Evolutionary conservation across 2,113 vertebrate genomes (phyloP).

Genomic region (Cisticola juncidis): DNA sequence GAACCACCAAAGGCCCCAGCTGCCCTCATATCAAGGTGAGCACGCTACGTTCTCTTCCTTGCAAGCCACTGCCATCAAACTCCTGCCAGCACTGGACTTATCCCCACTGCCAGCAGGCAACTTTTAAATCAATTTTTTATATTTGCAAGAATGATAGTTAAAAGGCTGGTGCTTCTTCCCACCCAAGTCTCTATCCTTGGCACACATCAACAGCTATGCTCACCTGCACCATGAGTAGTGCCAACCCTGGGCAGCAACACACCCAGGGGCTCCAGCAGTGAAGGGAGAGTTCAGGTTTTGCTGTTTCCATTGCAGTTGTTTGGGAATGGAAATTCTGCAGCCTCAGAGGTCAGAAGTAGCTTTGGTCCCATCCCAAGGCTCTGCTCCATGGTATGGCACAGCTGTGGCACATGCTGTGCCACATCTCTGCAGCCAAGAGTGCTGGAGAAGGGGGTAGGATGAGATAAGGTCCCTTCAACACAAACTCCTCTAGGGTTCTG

Average conservation of each 20-base stretch:
- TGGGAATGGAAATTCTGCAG: not conserved
- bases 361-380: not conserved
- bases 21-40: fast-evolving
- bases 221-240: fast-evolving
- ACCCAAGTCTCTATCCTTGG: not conserved
- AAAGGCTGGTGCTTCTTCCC: not conserved
- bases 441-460: not conserved
- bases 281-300: not conserved
- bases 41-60: not conserved
- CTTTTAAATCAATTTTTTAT: not conserved
- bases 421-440: not conserved
- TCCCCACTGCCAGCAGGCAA: not conserved
- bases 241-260: not conserved
- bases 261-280: not conserved
- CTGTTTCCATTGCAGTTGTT: not conserved
- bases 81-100: not conserved
- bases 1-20: fast-evolving
- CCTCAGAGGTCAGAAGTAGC: not conserved
- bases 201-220: not conserved
- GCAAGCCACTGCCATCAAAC: fast-evolving
- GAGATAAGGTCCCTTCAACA: not conserved
- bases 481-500: not conserved
- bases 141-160: not conserved
- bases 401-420: fast-evolving
- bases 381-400: fast-evolving